These are phyloP conservation scores for Rhynchonema sp. DNA, from an alignment of 2,888 invertebrate genomes.

Conservation along the genomic window DNA sequence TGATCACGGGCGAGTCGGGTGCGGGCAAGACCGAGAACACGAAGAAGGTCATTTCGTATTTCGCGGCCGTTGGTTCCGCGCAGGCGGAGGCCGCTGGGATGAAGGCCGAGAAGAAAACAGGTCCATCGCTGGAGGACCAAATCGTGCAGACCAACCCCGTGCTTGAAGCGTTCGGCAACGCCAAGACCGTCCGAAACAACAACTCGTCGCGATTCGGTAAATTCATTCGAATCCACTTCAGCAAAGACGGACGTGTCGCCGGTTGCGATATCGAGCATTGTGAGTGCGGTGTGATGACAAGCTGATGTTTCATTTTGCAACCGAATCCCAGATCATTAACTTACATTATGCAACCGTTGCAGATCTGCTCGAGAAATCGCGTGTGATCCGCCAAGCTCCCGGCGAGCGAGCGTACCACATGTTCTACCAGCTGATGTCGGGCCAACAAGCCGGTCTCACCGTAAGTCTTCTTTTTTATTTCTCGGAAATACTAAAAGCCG, in stretches of 20 bases:
- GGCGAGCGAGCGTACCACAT: constrained; percentile 99
- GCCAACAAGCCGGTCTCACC: constrained; percentile 27
- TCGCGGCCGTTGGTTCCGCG: neutral
- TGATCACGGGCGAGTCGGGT: constrained; percentile 1
- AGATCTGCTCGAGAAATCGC: constrained; percentile 99
- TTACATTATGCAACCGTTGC: constrained; percentile 10
- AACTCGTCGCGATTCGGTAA: constrained; percentile 99
- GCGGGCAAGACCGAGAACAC: constrained; percentile 3
- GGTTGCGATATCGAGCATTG: constrained; percentile 99
- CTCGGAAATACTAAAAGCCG: too few relatives aligned
- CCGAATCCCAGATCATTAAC: neutral
- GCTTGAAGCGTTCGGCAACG: constrained; percentile 96
- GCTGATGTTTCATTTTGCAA: neutral
- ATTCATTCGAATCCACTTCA: constrained; percentile 99
- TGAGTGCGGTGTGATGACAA: constrained; percentile 43
- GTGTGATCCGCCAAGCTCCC: constrained; percentile 80
- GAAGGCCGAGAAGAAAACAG: neutral
- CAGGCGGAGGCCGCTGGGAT: constrained; percentile 8
- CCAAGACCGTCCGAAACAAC: constrained; percentile 99
- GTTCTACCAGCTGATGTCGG: constrained; percentile 99
- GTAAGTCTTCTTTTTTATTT: neutral
- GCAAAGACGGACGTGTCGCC: constrained; percentile 92
- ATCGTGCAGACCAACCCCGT: constrained; percentile 97
- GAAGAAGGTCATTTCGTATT: constrained; percentile 1
- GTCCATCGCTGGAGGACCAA: constrained; percentile 84